Conservation (phyloP, 2,888 invertebrate species). For the Julus scandinavius region DNA sequence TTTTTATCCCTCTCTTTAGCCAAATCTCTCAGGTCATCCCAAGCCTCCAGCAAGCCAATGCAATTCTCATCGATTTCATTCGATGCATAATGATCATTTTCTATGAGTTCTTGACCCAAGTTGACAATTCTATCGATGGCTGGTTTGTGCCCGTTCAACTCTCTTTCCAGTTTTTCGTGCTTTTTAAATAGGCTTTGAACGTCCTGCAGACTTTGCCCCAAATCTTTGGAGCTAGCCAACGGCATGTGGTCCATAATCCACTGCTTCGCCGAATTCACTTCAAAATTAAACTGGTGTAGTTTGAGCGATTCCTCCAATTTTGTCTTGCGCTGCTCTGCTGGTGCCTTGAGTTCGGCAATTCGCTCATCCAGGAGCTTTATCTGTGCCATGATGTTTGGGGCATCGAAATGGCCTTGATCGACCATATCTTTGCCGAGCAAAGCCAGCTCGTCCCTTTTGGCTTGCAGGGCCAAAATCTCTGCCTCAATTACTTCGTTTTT, state of each 20-base stretch:
- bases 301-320: slow-evolving; percentile 85
- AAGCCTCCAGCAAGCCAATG: slow-evolving; percentile 76
- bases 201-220: slow-evolving; percentile 88
- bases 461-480: slow-evolving; percentile 85
- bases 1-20: slow-evolving; percentile 79
- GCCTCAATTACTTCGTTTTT: slow-evolving; percentile 88
- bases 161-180: slow-evolving; percentile 91
- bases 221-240: slow-evolving; percentile 75
- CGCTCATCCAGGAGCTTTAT: slow-evolving; percentile 78
- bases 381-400: slow-evolving; percentile 82
- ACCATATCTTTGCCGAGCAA: slow-evolving; percentile 86
- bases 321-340: slow-evolving; percentile 77
- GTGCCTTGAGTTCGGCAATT: slow-evolving; percentile 73
- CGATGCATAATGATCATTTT: slow-evolving; percentile 82
- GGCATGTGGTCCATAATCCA: slow-evolving; percentile 94
- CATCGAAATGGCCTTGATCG: slow-evolving; percentile 94
- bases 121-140: slow-evolving; percentile 83
- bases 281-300: slow-evolving; percentile 93
- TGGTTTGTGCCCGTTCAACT: slow-evolving; percentile 86
- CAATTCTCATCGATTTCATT: slow-evolving; percentile 82
- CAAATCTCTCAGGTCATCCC: slow-evolving; percentile 78
- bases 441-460: slow-evolving; percentile 80
- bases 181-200: slow-evolving; percentile 93
- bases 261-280: slow-evolving; percentile 89
- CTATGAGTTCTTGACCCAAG: slow-evolving; percentile 80